Evolutionary conservation across 1,140 invertebrate species (phyloP).

Genomic region (Lamellibrachia luymesi): DNA sequence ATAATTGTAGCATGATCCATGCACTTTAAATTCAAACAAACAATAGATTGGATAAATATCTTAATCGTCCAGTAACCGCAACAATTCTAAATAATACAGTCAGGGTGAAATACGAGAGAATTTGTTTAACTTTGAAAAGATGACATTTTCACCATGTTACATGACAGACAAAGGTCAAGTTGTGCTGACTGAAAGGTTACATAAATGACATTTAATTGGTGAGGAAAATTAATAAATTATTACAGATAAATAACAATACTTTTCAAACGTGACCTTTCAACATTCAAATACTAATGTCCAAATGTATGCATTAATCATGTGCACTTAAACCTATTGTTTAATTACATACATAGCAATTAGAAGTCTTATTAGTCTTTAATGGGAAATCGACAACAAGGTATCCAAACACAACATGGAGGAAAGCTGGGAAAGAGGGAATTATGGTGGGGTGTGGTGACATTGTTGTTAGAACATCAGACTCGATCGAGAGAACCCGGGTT

Average conservation of each 20-base stretch:
- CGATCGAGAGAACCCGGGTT: too few relatives aligned
- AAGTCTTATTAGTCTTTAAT: too few relatives aligned
- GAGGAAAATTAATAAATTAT: not conserved
- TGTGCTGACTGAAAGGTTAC: not conserved
- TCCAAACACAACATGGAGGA: too few relatives aligned
- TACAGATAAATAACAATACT: not conserved
- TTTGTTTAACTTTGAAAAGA: not conserved
- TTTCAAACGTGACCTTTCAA: too few relatives aligned
- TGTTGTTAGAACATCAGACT: too few relatives aligned
- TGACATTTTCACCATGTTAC: not conserved
- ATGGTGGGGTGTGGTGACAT: too few relatives aligned
- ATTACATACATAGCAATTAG: too few relatives aligned
- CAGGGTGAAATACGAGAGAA: not conserved
- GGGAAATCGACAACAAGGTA: too few relatives aligned
- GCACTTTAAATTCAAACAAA: not conserved
- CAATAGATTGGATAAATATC: not conserved
- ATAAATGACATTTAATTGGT: not conserved
- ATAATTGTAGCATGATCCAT: not conserved
- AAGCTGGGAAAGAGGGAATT: too few relatives aligned
- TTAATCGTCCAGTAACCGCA: not conserved
- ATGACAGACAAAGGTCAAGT: not conserved
- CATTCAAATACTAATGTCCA: too few relatives aligned
- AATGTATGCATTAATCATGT: too few relatives aligned
- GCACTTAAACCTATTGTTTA: too few relatives aligned
- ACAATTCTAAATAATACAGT: not conserved